A percentile compares a stretch with the other conserved stretches of the same genome.
phyloP scores from a whole-genome alignment of 2,797 vertebrate species.

The Setipinna tenuifilis region DNA sequence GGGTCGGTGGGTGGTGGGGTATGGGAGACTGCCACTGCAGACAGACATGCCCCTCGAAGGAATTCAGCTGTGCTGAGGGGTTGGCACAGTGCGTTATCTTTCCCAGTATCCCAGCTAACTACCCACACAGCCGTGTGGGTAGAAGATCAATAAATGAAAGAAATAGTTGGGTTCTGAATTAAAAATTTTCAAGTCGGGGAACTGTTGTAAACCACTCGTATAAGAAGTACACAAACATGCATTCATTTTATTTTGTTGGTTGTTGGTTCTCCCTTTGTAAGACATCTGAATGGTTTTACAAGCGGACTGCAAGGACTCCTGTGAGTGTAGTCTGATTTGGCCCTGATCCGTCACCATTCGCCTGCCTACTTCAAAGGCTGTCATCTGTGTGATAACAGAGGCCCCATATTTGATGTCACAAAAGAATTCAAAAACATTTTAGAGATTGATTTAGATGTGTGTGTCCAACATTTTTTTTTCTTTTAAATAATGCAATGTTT shows the following conservation, averaged over 20 bases:
- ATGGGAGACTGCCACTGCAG: not conserved
- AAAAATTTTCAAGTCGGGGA: not conserved
- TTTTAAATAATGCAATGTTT: not conserved
- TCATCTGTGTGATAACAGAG: not conserved
- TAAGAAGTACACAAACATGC: not conserved
- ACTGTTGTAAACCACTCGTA: not conserved
- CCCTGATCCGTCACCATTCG: not conserved
- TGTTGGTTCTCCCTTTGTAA: not conserved
- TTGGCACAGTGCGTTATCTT: not conserved
- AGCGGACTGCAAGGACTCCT: not conserved
- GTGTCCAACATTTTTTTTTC: not conserved
- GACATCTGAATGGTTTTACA: not conserved
- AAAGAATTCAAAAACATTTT: not conserved
- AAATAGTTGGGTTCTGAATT: not conserved
- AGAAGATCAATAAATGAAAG: not conserved
- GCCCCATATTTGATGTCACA: not conserved
- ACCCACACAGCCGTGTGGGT: not conserved
- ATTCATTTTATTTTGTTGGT: not conserved
- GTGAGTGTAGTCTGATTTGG: not conserved
- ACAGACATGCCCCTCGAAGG: constrained; percentile 4
- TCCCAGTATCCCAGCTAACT: not conserved
- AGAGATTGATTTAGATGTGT: not conserved
- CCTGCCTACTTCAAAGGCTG: constrained; percentile 1
- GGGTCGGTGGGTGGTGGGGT: not conserved
- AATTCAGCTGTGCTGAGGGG: not conserved